Base-by-base conservation (phyloP, 2,797 vertebrate species). In the Sebastes paucispinis region DNA sequence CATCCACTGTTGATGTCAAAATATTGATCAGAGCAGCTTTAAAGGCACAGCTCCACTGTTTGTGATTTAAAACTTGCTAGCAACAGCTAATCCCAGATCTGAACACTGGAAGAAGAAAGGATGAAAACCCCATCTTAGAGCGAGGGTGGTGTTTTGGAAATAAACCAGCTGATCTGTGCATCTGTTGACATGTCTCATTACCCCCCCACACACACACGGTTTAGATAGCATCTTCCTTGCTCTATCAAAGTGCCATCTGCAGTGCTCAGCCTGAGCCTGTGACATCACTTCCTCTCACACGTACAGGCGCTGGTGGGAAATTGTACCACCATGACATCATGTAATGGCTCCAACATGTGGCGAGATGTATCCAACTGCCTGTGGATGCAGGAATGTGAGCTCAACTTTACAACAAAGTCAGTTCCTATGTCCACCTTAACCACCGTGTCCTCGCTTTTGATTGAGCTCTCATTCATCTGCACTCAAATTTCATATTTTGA, bases 311-410 rank as follows among this genome's bases (percentile, higher is more conserved):
- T 92, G 90, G 88, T 93, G 92, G 92, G 92, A 93, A 94, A 93
- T 91, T 73, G 83, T 89, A 92, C 89, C 87, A 88, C 81, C 86
- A 90, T 95, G 92, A 93, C 91, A 92, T 94, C 93, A 93, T 92
- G 80, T 94, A 94, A 95, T 94, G 81, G 79, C 73, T 94, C 78
- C 93, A 94, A 75, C 93, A 93, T 95, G 94, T 92, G 91, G 70
- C 18, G 71, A 68, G 84, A 77, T 3, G 78, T 75, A 82, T 81
- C 86, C 85, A 79, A 72, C 84, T 60, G 69, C 63, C 65, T 43
- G 64, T 70, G 36, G 85, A 91, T 75, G 80, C 68, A 69, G 80
- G 80, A 82, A 84, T 69, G 75, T 39, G 24, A 58, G n/a, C 73
- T 81, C 57, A 69, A 78, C 71, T 87, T 83, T 67, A 79, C 72